Conservation (phyloP, 2,797 vertebrate genomes). For the Mergus octosetaceus region DNA sequence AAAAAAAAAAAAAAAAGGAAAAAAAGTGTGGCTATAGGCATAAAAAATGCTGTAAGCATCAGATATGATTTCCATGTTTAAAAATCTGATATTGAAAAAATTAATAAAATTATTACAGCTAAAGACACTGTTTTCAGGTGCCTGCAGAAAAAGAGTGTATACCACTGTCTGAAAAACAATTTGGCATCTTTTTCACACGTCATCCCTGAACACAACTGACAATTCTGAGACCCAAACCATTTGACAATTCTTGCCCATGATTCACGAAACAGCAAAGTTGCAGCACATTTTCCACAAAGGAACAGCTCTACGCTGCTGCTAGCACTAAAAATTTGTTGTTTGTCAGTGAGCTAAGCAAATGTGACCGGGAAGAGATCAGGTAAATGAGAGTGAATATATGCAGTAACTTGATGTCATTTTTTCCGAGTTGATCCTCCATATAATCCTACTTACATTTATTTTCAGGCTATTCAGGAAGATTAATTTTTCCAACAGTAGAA, state of each 20-base stretch:
- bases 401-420: constrained; percentile 11
- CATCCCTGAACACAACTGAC: background rate
- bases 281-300: background rate
- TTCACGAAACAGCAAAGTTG: background rate
- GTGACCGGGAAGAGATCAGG: background rate
- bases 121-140: background rate
- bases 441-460: constrained; percentile 49
- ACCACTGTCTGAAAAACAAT: background rate
- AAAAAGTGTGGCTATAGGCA: background rate
- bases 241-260: background rate
- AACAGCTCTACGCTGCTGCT: background rate
- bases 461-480: constrained; percentile 24
- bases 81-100: background rate
- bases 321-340: background rate
- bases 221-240: background rate
- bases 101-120: background rate
- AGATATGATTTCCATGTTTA: background rate
- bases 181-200: background rate
- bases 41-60: background rate
- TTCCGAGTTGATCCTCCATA: constrained; percentile 17
- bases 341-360: constrained; percentile 20
- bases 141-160: background rate
- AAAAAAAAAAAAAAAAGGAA: background rate
- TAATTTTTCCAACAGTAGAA: constrained; percentile 35
- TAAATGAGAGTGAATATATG: background rate